Evolutionary conservation across 2,797 vertebrate genomes (phyloP).

Genomic region (Coregonus sp.): DNA sequence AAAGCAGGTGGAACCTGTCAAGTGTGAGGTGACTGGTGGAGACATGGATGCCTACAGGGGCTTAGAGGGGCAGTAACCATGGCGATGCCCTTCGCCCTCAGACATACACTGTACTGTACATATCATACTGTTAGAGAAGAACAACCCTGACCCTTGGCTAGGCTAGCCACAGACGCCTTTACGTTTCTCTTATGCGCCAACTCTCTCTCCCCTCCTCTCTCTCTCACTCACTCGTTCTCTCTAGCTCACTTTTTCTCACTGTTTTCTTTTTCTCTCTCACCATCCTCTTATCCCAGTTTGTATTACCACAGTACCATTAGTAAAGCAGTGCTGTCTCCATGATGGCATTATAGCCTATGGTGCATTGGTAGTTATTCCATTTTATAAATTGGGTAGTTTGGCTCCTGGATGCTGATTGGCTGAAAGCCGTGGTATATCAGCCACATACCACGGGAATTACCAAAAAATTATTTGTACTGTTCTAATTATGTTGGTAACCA

Average conservation of each 20-base stretch:
- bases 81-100: background rate
- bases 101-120: background rate
- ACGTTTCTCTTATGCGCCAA: background rate
- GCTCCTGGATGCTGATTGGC: too few species aligned
- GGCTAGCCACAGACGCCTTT: background rate
- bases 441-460: too few species aligned
- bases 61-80: background rate
- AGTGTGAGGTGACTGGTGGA: background rate
- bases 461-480: too few species aligned
- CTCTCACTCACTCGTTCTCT: slow-evolving; percentile 38
- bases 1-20: background rate
- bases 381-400: too few species aligned
- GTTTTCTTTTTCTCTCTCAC: background rate
- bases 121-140: background rate
- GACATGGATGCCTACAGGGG: background rate
- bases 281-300: background rate
- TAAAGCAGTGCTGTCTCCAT: background rate
- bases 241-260: background rate
- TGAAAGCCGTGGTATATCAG: too few species aligned
- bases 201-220: slow-evolving; percentile 42
- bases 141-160: background rate
- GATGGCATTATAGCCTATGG: background rate
- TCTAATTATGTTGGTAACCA: too few species aligned
- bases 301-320: background rate
- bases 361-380: background rate